phyloP scores from a whole-genome alignment of 2,888 invertebrate species.

The Uloborus plumipes region DNA sequence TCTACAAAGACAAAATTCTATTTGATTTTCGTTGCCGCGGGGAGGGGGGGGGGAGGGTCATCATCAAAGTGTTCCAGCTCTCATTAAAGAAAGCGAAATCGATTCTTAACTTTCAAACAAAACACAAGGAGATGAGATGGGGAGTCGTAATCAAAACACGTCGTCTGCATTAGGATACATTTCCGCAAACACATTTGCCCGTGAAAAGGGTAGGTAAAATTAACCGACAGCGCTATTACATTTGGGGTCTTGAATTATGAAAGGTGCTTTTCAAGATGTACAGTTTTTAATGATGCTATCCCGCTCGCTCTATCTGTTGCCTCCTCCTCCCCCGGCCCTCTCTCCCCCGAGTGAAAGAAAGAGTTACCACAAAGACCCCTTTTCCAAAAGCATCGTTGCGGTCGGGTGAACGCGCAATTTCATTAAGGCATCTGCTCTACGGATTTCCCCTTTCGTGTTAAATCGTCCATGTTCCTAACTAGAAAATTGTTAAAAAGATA shows the following conservation, averaged over 20 bases:
- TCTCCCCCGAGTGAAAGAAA: neutral
- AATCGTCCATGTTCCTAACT: slow-evolving; percentile 61
- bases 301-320: slow-evolving; percentile 9
- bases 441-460: slow-evolving; percentile 52
- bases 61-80: too few relatives aligned
- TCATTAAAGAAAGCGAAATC: slow-evolving; percentile 1
- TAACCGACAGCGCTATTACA: slow-evolving; percentile 24
- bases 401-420: slow-evolving; percentile 55
- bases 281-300: slow-evolving; percentile 54
- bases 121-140: slow-evolving; percentile 4
- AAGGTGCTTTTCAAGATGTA: slow-evolving; percentile 45
- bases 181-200: slow-evolving; percentile 44
- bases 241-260: slow-evolving; percentile 33
- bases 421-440: slow-evolving; percentile 38
- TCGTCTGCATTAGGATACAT: slow-evolving; percentile 31
- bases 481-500: slow-evolving; percentile 63
- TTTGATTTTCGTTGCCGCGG: too few relatives aligned
- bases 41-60: too few relatives aligned
- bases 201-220: slow-evolving; percentile 48
- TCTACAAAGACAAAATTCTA: too few relatives aligned
- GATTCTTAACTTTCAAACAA: slow-evolving; percentile 13
- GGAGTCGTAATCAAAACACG: slow-evolving; percentile 40
- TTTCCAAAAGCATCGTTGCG: slow-evolving; percentile 52
- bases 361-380: slow-evolving; percentile 39
- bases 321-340: neutral